These are phyloP conservation scores for Camponotus floridanus DNA, from an alignment of 1,140 invertebrate genomes.

Conservation along the genomic window DNA sequence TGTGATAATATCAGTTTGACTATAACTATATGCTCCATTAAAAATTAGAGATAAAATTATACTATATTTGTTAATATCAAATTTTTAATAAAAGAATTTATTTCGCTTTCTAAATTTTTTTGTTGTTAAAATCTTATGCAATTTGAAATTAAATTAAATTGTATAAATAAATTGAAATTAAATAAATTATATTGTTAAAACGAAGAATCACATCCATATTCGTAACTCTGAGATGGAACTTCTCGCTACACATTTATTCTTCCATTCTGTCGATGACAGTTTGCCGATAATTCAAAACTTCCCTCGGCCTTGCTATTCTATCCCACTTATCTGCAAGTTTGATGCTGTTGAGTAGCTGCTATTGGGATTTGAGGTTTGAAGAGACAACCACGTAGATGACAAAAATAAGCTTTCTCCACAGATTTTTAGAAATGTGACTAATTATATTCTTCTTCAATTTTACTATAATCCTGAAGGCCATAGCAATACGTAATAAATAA, in stretches of 20 bases:
- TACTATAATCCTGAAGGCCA: too few relatives aligned
- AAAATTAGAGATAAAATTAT: not conserved
- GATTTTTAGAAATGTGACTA: not conserved
- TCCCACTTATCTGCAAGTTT: not conserved
- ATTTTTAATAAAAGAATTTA: not conserved
- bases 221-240: too few relatives aligned
- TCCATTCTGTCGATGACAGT: not conserved
- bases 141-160: too few relatives aligned
- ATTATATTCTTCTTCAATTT: not conserved
- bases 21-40: not conserved
- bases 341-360: not conserved
- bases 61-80: not conserved
- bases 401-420: not conserved
- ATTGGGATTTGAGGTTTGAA: not conserved
- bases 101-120: not conserved
- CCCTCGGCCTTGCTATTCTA: not conserved
- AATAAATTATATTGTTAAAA: too few relatives aligned
- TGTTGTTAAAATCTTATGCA: too few relatives aligned
- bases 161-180: too few relatives aligned
- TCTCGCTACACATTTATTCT: not conserved
- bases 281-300: constrained; percentile 1
- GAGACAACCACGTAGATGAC: not conserved
- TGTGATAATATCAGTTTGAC: not conserved
- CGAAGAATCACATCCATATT: too few relatives aligned
- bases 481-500: not conserved